Percentiles rank a stretch among this genome's conserved stretches.
These are phyloP conservation scores for Lampropteryx suffumata DNA, from an alignment of 2,888 invertebrate species.

Conservation along the genomic window DNA sequence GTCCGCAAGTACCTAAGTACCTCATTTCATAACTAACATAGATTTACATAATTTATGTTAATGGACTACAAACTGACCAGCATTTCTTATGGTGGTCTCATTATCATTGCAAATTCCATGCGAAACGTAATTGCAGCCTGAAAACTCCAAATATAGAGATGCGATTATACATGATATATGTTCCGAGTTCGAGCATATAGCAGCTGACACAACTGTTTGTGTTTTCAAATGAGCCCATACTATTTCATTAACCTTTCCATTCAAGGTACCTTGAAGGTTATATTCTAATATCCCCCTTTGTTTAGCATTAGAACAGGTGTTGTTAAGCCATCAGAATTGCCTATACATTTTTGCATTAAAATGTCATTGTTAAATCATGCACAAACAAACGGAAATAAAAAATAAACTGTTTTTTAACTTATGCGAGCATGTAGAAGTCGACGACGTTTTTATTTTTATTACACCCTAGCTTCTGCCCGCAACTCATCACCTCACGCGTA, in stretches of 20 bases:
- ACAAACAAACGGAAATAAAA: background rate
- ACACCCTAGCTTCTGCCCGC: too few species aligned
- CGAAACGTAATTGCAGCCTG: background rate
- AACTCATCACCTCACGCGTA: too few species aligned
- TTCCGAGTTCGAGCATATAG: too few species aligned
- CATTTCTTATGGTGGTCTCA: background rate
- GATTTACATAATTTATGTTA: background rate
- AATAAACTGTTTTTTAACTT: too few species aligned
- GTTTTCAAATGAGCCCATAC: background rate
- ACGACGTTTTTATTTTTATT: too few species aligned
- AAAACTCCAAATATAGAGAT: too few species aligned
- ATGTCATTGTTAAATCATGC: background rate
- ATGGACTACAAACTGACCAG: background rate
- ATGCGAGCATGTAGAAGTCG: too few species aligned
- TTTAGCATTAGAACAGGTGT: slow-evolving; percentile 5
- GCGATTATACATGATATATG: too few species aligned
- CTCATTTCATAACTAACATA: background rate
- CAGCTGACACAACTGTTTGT: too few species aligned
- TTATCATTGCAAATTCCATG: slow-evolving; percentile 5
- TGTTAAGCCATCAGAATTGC: background rate
- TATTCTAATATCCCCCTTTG: slow-evolving; percentile 8
- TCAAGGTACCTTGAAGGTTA: slow-evolving; percentile 8
- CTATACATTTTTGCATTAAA: slow-evolving; percentile 5
- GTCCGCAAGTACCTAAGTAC: too few species aligned
- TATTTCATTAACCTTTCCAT: slow-evolving; percentile 4